A percentile compares a stretch with the other conserved stretches of the same genome.
phyloP scores from a whole-genome alignment of 2,888 invertebrate species.

The Stictocephala bisonia region DNA sequence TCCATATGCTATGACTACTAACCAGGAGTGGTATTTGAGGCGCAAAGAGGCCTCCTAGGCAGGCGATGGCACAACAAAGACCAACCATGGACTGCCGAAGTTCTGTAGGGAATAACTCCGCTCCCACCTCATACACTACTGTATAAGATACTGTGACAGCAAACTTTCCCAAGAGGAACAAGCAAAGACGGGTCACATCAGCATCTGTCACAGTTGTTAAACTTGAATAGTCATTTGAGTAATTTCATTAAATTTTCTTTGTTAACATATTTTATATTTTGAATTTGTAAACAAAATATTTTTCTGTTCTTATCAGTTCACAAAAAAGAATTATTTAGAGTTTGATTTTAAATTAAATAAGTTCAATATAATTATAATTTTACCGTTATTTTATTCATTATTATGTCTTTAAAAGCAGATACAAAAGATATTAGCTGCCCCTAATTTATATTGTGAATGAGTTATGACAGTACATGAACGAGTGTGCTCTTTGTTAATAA shows the following conservation, averaged over 20 bases:
- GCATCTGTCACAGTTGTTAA: slow-evolving; percentile 1
- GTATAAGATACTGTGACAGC: slow-evolving; percentile 64
- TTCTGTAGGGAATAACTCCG: slow-evolving; percentile 64
- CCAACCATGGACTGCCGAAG: slow-evolving; percentile 59
- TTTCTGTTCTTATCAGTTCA: too few species aligned
- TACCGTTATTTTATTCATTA: too few species aligned
- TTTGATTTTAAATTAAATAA: too few species aligned
- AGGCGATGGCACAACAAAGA: slow-evolving; percentile 60
- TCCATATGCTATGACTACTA: too few species aligned
- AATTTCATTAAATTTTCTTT: not conserved
- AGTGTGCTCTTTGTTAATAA: too few species aligned
- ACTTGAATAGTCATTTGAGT: not conserved
- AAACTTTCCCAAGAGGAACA: slow-evolving; percentile 65
- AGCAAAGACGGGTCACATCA: slow-evolving; percentile 58
- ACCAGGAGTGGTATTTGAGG: slow-evolving; percentile 61
- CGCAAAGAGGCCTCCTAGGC: slow-evolving; percentile 61
- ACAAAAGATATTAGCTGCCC: too few species aligned
- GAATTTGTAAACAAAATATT: too few species aligned
- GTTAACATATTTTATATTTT: not conserved
- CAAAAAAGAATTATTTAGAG: too few species aligned
- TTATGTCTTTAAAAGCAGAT: too few species aligned
- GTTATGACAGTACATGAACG: too few species aligned
- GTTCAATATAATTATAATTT: too few species aligned
- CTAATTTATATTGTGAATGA: too few species aligned
- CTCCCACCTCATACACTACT: slow-evolving; percentile 64